Conservation (phyloP, 53 echinoderm and acorn worm genomes). For the Pentamera pediparva region DNA sequence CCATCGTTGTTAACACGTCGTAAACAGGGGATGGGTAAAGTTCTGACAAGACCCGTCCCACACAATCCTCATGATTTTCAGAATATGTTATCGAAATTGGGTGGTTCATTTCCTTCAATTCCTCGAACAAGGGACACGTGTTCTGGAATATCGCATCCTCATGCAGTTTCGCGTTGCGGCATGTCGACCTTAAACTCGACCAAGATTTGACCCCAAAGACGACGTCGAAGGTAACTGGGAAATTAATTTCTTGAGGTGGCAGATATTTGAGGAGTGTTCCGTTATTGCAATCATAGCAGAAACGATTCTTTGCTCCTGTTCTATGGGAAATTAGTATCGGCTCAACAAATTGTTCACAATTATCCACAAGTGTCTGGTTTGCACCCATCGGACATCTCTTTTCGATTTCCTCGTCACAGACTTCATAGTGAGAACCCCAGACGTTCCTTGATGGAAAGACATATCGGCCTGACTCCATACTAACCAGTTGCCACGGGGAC, state of each 20-base stretch:
- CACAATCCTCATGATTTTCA: background rate
- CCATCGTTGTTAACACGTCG: no score
- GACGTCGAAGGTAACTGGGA: slow-evolving; percentile 21
- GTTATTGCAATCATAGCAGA: background rate
- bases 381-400: background rate
- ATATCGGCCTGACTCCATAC: no score
- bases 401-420: background rate
- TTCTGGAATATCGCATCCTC: slow-evolving; percentile 10
- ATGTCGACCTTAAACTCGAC: background rate
- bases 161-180: background rate
- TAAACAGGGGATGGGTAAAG: background rate
- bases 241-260: no score
- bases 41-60: background rate
- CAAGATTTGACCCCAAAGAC: slow-evolving; percentile 21
- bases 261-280: no score
- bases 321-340: background rate
- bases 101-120: background rate
- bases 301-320: background rate
- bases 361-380: background rate
- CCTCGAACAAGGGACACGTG: slow-evolving; percentile 7
- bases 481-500: background rate
- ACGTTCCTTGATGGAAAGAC: background rate
- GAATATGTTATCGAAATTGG: background rate
- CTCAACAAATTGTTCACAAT: background rate
- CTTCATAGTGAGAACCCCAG: slow-evolving; percentile 6